Evolutionary conservation across 2,113 vertebrate species (phyloP), one percentile per base, ranked within the genome.

Genomic region (Tylochromis polylepis): DNA sequence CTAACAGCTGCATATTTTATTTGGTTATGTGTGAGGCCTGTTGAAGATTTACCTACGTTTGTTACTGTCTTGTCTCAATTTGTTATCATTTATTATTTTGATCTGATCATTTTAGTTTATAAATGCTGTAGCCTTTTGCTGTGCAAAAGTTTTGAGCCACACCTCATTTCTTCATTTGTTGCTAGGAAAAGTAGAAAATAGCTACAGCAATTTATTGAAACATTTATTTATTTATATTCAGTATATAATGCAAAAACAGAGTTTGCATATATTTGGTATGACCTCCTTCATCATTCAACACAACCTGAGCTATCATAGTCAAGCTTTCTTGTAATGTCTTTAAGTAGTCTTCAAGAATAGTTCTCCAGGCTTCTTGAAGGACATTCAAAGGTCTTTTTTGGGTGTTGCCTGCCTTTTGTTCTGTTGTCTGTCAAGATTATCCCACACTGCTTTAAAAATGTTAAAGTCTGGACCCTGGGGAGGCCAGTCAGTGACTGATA

Each of bases 41-140:
- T 7, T 75, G 5, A 29, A 46, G 22, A 29, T 46, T 1, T 46
- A 0, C 15, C 18, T 72, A 72, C 0, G 3, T 18, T 49, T 49
- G 1, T 29, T 12, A 43, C 24, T 75, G 49, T 75, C 15, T 75
- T 75, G 15, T 49, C 4, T 75, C 70, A 31, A 0, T 49, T 75
- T 49, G 5, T 20, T 75, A 29, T 24, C 15, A 24, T 81, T 62
- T 5, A 20, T 70, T 57, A 5, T 62, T 57, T 83, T 27, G 0
- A 65, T 31, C 8, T 36, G 9, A 49, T 34, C 29, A 29, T 11
- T 15, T 81, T 20, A 53, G 53, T 59, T 24, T 83, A 6, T 3
- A 4, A 31, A 46, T 18, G 8, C 10, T 70, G 29, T 20, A 41
- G 22, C 3, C 12, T 6, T 2, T 8, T 27, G 38, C 67, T 27